phyloP scores from a whole-genome alignment of 1,140 invertebrate genomes.

The Portunus trituberculatus region DNA sequence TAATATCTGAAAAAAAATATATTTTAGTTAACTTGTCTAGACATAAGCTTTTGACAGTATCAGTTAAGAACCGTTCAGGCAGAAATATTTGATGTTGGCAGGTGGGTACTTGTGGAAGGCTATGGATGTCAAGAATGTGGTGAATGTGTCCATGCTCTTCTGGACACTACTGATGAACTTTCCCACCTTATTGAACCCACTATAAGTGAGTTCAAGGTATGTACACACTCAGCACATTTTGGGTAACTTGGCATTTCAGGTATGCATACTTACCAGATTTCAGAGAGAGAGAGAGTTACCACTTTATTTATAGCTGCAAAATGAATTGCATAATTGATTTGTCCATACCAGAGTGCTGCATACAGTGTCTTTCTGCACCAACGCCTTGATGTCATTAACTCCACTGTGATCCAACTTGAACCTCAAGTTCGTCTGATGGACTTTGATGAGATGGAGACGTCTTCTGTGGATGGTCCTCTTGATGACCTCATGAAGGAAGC shows the following conservation, averaged over 20 bases:
- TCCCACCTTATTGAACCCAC: slow-evolving; percentile 85
- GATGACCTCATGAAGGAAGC: slow-evolving; percentile 83
- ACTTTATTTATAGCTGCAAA: background rate
- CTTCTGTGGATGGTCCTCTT: slow-evolving; percentile 84
- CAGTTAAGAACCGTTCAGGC: no score
- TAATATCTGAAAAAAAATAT: no score
- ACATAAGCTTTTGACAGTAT: no score
- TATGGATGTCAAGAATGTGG: slow-evolving; percentile 89
- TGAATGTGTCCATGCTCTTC: slow-evolving; percentile 91
- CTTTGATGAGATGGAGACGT: slow-evolving; percentile 85
- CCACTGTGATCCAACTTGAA: slow-evolving; percentile 84
- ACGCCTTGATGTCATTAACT: slow-evolving; percentile 87
- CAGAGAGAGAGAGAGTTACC: no score
- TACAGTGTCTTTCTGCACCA: slow-evolving; percentile 90
- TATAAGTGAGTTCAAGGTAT: slow-evolving; percentile 86
- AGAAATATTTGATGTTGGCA: slow-evolving; percentile 78
- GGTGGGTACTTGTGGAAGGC: slow-evolving; percentile 75
- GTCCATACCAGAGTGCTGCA: slow-evolving; percentile 83
- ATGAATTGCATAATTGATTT: no score
- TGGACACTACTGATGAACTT: slow-evolving; percentile 92
- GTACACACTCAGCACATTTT: background rate
- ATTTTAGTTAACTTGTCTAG: background rate
- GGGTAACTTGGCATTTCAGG: no score
- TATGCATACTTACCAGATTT: no score
- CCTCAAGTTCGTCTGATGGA: slow-evolving; percentile 86